Evolutionary conservation across 2,113 vertebrate species (phyloP), one percentile per base, ranked within the genome.

Genomic region (Phoenicopterus ruber): DNA sequence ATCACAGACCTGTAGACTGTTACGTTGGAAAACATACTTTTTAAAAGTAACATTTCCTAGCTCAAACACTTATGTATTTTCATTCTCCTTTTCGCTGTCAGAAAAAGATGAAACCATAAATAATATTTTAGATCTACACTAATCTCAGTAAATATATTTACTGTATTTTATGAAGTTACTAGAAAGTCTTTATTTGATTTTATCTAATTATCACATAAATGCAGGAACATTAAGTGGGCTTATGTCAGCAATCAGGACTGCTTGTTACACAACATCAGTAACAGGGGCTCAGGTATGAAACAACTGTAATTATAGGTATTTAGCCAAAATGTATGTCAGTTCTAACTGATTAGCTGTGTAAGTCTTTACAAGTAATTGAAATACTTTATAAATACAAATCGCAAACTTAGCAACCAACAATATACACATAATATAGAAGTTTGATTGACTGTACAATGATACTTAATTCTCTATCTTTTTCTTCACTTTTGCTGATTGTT

Each of bases 251-350:
- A 98, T 97, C 97, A 98, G 95, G 96, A 93, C 95, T 97, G 93
- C 96, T 98, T 98, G 97, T 98, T 98, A 97, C 93, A 97, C 97
- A 97, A 98, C 97, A 98, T 97, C 97, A 93, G 87, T 96, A 97
- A 98, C 96, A 96, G 95, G 95, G 96, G 91, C 96, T 98, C 97
- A 97, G 98, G 98, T 98, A 97, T 96, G 97, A 98, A 98, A 97
- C 95, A 97, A 97, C 96, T 97, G 88, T 98, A 98, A 98, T 98
- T 98, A 98, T 95, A 97, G 97, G 96, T 96, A 97, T 98, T 98
- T 97, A 98, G 94, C 89, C 93, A 96, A 97, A 98, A 98, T 91
- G 89, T 95, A 96, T 86, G 94, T 98, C 97, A 97, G 95, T 97
- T 97, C 81, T 94, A 98, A 97, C 96, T 98, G 96, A 96, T 97